Conservation (phyloP, 2,797 vertebrate species). For the Synanceia verrucosa region DNA sequence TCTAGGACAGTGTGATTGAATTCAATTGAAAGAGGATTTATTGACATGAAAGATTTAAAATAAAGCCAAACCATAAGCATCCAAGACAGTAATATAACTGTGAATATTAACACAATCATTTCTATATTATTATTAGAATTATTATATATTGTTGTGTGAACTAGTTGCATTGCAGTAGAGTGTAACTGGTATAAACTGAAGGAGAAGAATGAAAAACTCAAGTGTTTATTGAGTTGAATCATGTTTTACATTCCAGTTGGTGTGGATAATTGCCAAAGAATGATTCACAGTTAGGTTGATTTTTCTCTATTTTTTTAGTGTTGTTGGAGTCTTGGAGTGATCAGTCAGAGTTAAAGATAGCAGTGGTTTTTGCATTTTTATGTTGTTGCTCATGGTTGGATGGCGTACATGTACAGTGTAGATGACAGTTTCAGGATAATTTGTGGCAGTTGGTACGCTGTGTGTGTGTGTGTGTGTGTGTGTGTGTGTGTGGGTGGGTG, state of each 20-base stretch:
- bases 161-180: not conserved
- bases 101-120: too few species aligned
- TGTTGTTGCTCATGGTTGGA: not conserved
- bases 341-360: not conserved
- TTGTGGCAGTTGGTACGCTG: not conserved
- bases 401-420: not conserved
- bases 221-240: not conserved
- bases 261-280: not conserved
- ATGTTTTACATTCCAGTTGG: not conserved
- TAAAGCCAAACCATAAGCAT: too few species aligned
- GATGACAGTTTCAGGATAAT: not conserved
- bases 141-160: too few species aligned
- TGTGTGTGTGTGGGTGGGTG: constrained; percentile 7
- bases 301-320: not conserved
- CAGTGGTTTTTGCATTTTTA: not conserved
- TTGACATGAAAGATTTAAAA: too few species aligned
- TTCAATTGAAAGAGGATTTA: too few species aligned
- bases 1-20: too few species aligned
- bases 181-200: not conserved
- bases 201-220: not conserved
- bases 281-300: not conserved
- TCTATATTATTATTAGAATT: too few species aligned
- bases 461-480: not conserved
- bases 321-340: not conserved
- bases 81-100: too few species aligned